Evolutionary conservation across 2,888 invertebrate genomes (phyloP).

Genomic region (Aleiodes alternator): DNA sequence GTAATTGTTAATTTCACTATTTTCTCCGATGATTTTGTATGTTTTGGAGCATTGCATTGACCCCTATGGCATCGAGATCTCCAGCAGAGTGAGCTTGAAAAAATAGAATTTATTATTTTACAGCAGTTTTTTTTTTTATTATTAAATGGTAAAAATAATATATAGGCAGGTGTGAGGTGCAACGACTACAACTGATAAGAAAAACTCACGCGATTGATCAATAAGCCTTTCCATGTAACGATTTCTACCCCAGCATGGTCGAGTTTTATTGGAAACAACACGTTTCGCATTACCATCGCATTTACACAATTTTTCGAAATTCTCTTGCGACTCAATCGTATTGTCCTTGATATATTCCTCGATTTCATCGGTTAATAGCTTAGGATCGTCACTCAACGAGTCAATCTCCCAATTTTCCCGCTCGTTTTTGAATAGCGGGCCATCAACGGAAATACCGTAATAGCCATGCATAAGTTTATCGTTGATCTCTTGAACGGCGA

Average conservation of each 20-base stretch:
- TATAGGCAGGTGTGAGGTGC: background rate
- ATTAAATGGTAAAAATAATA: conserved; percentile 6
- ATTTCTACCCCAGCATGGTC: conserved; percentile 58
- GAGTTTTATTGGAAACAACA: conserved; percentile 46
- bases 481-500: conserved; percentile 76
- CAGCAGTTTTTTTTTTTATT: background rate
- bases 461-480: conserved; percentile 77
- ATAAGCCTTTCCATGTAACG: conserved; percentile 58
- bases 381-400: background rate
- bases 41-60: conserved; percentile 56
- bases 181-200: background rate
- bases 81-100: conserved; percentile 54
- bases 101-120: background rate
- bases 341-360: background rate
- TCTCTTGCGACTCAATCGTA: background rate
- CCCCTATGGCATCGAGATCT: conserved; percentile 55
- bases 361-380: background rate
- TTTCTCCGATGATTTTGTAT: conserved; percentile 44
- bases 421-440: conserved; percentile 66
- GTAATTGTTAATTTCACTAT: background rate
- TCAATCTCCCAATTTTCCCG: background rate
- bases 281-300: background rate
- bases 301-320: conserved; percentile 18
- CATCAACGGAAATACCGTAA: conserved; percentile 75
- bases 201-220: conserved; percentile 57